These are phyloP conservation scores for Allobates femoralis DNA, from an alignment of 2,797 vertebrate genomes.

Conservation along the genomic window DNA sequence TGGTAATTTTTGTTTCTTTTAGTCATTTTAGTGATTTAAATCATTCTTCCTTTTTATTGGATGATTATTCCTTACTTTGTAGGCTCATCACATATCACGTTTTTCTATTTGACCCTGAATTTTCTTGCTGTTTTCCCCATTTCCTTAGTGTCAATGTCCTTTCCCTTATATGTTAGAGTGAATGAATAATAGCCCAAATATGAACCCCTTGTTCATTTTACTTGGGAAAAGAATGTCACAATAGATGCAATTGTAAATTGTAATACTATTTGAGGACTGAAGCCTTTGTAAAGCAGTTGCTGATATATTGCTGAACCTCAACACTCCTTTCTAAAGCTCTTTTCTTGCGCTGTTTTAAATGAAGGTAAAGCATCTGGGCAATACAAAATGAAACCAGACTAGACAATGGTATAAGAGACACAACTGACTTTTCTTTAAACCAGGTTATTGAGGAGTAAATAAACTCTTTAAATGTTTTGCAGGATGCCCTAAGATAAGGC, in stretches of 20 bases:
- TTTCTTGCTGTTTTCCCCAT: constrained; percentile 40
- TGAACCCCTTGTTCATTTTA: constrained; percentile 52
- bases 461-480: constrained; percentile 41
- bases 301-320: constrained; percentile 29
- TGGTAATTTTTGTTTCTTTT: too few species aligned
- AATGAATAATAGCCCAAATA: constrained; percentile 56
- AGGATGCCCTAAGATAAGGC: constrained; percentile 25
- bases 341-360: constrained; percentile 54
- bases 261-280: constrained; percentile 46
- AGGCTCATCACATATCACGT: neutral
- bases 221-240: constrained; percentile 55
- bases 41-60: neutral
- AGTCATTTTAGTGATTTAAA: neutral
- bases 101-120: neutral
- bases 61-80: neutral
- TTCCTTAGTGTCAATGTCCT: constrained; percentile 37
- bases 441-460: constrained; percentile 39
- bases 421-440: constrained; percentile 41
- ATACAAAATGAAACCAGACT: constrained; percentile 42
- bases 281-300: neutral
- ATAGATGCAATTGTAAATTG: constrained; percentile 60
- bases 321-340: constrained; percentile 21
- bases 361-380: constrained; percentile 51
- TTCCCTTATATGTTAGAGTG: constrained; percentile 46
- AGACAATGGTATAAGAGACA: constrained; percentile 32